These are phyloP conservation scores for Sminthurides bifidus DNA, from an alignment of 1,140 invertebrate species.

Conservation along the genomic window DNA sequence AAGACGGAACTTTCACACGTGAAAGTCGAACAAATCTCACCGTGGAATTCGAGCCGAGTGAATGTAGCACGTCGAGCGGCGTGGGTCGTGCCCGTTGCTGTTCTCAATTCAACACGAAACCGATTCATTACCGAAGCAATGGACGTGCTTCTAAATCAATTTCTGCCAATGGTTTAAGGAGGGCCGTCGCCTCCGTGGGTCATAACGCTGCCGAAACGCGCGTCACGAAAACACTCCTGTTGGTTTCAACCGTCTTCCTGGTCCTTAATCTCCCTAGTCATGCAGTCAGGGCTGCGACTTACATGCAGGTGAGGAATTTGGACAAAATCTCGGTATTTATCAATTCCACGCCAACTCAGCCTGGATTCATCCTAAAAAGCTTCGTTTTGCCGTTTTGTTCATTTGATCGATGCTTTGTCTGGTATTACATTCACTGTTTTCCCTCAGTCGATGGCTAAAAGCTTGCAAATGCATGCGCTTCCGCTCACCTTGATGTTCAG, in stretches of 20 bases:
- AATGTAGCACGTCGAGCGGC: background rate
- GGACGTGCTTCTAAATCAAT: too few species aligned
- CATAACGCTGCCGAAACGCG: conserved; percentile 8
- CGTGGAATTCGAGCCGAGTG: conserved; percentile 7
- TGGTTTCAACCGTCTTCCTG: conserved; percentile 67
- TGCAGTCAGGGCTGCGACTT: conserved; percentile 35
- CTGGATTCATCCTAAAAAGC: background rate
- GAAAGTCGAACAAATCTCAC: background rate
- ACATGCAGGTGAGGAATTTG: conserved; percentile 31
- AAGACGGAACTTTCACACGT: too few species aligned
- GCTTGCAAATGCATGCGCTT: too few species aligned
- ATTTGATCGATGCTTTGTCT: background rate
- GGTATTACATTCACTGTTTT: background rate
- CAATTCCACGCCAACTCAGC: too few species aligned
- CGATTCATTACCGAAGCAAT: background rate
- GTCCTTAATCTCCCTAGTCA: conserved; percentile 57
- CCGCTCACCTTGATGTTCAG: too few species aligned
- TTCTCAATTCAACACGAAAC: background rate
- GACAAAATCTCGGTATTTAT: background rate
- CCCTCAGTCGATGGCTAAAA: background rate
- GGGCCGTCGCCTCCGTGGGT: background rate
- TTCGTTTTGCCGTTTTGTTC: background rate
- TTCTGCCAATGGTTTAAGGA: background rate
- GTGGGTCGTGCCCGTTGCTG: background rate
- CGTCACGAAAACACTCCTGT: conserved; percentile 66